These are phyloP conservation scores for Ophraella communa DNA, from an alignment of 2,888 invertebrate species.

Conservation along the genomic window DNA sequence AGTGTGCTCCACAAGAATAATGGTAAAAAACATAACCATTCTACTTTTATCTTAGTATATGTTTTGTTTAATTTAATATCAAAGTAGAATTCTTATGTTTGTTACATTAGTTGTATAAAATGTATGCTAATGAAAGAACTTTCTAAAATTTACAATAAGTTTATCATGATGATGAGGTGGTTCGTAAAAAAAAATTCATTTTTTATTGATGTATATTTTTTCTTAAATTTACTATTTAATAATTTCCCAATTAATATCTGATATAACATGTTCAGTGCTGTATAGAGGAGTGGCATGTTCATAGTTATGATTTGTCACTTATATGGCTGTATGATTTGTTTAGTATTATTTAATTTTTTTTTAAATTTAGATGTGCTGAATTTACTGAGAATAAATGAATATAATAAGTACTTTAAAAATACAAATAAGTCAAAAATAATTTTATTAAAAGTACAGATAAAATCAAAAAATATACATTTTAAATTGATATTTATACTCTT, in stretches of 20 bases:
- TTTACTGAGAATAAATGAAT: background rate
- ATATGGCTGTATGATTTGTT: background rate
- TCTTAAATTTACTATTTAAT: conserved; percentile 25
- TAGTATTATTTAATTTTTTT: background rate
- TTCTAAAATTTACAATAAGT: conserved; percentile 31
- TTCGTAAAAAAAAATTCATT: conserved; percentile 35
- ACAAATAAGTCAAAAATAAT: background rate
- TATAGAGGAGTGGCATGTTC: background rate
- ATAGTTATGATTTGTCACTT: background rate
- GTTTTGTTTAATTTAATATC: conserved; percentile 33
- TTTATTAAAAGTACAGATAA: background rate
- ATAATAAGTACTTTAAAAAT: background rate
- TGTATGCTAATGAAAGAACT: conserved; percentile 37
- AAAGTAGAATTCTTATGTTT: conserved; percentile 48
- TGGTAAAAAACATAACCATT: conserved; percentile 49
- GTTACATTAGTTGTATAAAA: conserved; percentile 44
- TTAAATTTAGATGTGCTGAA: background rate
- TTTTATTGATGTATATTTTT: conserved; percentile 36
- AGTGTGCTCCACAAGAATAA: conserved; percentile 48
- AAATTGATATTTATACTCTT: background rate
- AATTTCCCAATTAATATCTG: conserved; percentile 31
- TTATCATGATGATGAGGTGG: conserved; percentile 30
- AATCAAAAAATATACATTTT: background rate
- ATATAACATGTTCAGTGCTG: conserved; percentile 25
- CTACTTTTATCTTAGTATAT: conserved; percentile 43